phyloP scores from a whole-genome alignment of 2,888 invertebrate species.

The Drosophila subquinaria region DNA sequence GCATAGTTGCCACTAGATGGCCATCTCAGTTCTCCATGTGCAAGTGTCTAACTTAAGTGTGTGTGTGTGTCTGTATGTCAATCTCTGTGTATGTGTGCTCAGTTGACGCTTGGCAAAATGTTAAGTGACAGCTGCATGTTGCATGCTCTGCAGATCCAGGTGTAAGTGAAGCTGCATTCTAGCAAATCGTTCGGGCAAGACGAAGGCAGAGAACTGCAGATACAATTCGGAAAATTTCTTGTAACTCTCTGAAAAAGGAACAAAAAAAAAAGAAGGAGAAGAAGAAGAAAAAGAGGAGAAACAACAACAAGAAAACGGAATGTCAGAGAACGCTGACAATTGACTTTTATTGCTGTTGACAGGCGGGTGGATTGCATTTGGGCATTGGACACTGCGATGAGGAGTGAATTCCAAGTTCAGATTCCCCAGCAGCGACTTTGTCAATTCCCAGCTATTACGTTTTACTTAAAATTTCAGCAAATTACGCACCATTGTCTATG shows the following conservation, averaged over 20 bases:
- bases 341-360: slow-evolving; percentile 79
- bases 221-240: slow-evolving; percentile 45
- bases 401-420: slow-evolving; percentile 16
- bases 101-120: slow-evolving; percentile 62
- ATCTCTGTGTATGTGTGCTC: slow-evolving; percentile 21
- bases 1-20: slow-evolving; percentile 51
- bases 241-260: slow-evolving; percentile 8
- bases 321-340: slow-evolving; percentile 70
- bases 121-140: slow-evolving; percentile 71
- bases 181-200: slow-evolving; percentile 46
- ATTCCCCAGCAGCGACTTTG: slow-evolving; percentile 57
- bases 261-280: slow-evolving; percentile 1
- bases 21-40: not conserved
- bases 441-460: slow-evolving; percentile 76
- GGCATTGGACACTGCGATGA: slow-evolving; percentile 2
- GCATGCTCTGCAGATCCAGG: slow-evolving; percentile 22
- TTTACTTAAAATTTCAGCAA: slow-evolving; percentile 73
- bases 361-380: slow-evolving; percentile 31
- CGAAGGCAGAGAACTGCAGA: slow-evolving; percentile 22
- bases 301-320: slow-evolving; percentile 41
- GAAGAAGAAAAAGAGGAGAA: slow-evolving; percentile 10
- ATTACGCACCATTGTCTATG: slow-evolving; percentile 71
- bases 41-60: slow-evolving; percentile 4
- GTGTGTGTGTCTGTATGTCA: slow-evolving; percentile 19
- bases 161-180: slow-evolving; percentile 50